Conservation (phyloP, 2,888 invertebrate species). For the Fissipunctia ypsillon region DNA sequence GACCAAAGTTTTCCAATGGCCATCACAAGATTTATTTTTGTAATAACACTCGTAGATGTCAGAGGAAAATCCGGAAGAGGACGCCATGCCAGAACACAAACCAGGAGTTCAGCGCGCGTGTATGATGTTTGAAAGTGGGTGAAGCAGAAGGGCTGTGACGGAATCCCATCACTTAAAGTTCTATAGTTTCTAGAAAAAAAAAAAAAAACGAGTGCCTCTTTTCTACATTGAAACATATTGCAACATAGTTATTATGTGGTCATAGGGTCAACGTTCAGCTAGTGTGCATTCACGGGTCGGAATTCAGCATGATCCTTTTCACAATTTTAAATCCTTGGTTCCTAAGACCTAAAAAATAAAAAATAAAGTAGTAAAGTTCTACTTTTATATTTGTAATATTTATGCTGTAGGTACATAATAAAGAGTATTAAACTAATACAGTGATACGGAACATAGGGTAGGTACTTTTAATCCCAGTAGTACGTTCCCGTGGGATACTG, state of each 20-base stretch:
- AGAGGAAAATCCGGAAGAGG: neutral
- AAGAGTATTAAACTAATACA: too few relatives aligned
- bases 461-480: too few relatives aligned
- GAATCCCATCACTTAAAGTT: neutral
- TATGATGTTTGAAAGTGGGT: neutral
- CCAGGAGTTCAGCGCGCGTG: neutral
- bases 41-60: too few relatives aligned
- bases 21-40: neutral
- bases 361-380: too few relatives aligned
- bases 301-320: neutral
- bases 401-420: too few relatives aligned
- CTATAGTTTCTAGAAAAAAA: neutral
- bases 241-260: neutral
- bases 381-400: too few relatives aligned
- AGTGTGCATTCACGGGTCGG: neutral
- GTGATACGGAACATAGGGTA: too few relatives aligned
- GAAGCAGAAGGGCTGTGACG: neutral
- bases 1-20: neutral
- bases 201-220: neutral
- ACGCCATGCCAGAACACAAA: neutral
- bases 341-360: too few relatives aligned
- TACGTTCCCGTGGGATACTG: too few relatives aligned
- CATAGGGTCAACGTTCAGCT: neutral
- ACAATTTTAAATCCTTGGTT: neutral
- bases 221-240: neutral